Conservation (phyloP, 2,888 invertebrate genomes). For the Lepeophtheirus nordmannii region DNA sequence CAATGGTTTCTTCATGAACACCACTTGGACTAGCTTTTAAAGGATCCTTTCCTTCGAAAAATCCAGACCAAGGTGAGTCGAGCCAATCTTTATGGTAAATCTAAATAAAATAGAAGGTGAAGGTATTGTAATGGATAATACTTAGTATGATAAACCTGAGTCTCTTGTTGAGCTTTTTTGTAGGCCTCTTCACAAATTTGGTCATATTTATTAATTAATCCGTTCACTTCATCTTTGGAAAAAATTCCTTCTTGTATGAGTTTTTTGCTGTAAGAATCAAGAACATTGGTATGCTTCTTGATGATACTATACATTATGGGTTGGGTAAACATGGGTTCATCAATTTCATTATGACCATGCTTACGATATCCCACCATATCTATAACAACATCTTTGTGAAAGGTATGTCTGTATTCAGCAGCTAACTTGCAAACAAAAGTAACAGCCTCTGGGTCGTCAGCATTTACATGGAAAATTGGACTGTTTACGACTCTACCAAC, state of each 20-base stretch:
- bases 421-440: slow-evolving; percentile 81
- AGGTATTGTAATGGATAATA: neutral
- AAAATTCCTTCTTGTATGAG: slow-evolving; percentile 62
- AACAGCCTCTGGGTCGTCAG: slow-evolving; percentile 80
- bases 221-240: slow-evolving; percentile 55
- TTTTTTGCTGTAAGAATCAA: slow-evolving; percentile 68
- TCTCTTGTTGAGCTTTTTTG: slow-evolving; percentile 62
- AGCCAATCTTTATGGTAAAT: slow-evolving; percentile 72
- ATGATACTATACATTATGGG: slow-evolving; percentile 93
- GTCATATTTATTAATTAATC: slow-evolving; percentile 68
- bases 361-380: slow-evolving; percentile 63
- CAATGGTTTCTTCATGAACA: slow-evolving; percentile 65
- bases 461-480: slow-evolving; percentile 85
- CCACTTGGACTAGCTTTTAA: slow-evolving; percentile 53
- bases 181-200: slow-evolving; percentile 81
- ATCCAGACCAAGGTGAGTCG: slow-evolving; percentile 87
- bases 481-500: slow-evolving; percentile 82
- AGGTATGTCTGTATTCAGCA: slow-evolving; percentile 78
- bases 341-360: slow-evolving; percentile 91
- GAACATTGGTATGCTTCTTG: slow-evolving; percentile 55
- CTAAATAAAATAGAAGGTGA: neutral
- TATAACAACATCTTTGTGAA: slow-evolving; percentile 49
- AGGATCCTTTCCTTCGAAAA: slow-evolving; percentile 69
- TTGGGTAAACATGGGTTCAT: slow-evolving; percentile 95
- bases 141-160: slow-evolving; percentile 50